Base-by-base conservation (phyloP, 2,113 vertebrate species). In the Chionodraco myersi region DNA sequence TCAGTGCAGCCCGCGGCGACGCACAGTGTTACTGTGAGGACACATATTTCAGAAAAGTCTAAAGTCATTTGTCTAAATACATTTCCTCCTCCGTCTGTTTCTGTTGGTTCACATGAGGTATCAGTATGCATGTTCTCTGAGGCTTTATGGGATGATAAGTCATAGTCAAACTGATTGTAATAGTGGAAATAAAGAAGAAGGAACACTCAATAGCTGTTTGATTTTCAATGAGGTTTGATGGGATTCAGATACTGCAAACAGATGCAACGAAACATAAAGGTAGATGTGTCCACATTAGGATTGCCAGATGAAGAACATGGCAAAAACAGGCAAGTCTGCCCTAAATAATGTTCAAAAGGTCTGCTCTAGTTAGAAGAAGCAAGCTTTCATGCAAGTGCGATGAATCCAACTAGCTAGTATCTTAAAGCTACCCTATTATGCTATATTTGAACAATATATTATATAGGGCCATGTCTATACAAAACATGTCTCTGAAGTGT, bases 131-230 rank as follows among this genome's bases (percentile, higher is more conserved):
- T 15, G 41, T 75, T 57, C 18, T 21, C 44, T 34, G 54, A 57
- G 23, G 51, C 23, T 75, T 64, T 75, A 75, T 75, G 23, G 72
- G 21, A 63, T 45, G 49, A 57, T 75, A 48, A 57, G 61, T 57
- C 72, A 75, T 48, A 56, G 61, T 75, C 72, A 75, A 48, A 75
- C 61, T 64, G 51, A 75, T n/a, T 47, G 41, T 75, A 45, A 75
- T 56, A 21, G 23, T 64, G 15, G 36, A 30, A 47, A 64, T 56
- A 56, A 74, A 63, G 59, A 63, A 63, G 59, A 74, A 34, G 34
- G 36, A 63, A 54, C 2, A 12, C 36, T 30, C 59, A 53, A 63
- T 63, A 54, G 49, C 49, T 63, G 60, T 63, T 64, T 74, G 34
- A 63, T 30, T 74, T 74, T 63, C 72, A 63, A 13, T 26, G 10